Conservation (phyloP, 2,888 invertebrate genomes). For the Caenorhabditis sp. region DNA sequence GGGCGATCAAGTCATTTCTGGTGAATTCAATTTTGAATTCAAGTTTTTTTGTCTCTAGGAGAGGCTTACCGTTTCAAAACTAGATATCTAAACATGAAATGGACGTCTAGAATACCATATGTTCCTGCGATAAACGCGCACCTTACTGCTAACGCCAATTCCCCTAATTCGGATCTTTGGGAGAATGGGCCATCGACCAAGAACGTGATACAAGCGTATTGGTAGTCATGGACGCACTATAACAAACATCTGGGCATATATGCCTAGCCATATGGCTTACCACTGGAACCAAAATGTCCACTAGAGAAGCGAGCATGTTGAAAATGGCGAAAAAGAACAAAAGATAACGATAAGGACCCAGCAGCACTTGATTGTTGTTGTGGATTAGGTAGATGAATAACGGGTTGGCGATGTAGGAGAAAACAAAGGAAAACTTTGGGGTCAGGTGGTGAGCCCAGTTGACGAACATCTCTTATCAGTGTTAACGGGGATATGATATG, state of each 20-base stretch:
- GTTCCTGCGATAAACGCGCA: background rate
- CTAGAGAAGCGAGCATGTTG: constrained; percentile 12
- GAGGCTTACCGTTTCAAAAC: background rate
- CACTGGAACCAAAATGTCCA: constrained; percentile 21
- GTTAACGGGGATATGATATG: too few species aligned
- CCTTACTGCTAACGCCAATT: background rate
- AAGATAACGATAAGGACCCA: constrained; percentile 25
- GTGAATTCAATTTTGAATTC: too few species aligned
- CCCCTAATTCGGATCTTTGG: background rate
- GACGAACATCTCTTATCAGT: too few species aligned
- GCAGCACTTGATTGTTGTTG: constrained; percentile 12
- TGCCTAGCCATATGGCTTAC: too few species aligned
- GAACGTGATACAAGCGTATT: constrained; percentile 26
- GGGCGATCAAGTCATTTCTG: constrained; percentile 4
- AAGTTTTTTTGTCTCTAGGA: too few species aligned
- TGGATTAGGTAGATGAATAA: constrained; percentile 15
- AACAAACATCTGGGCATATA: too few species aligned
- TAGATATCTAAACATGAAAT: background rate
- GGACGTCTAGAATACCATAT: background rate
- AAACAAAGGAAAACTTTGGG: constrained; percentile 22
- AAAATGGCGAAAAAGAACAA: constrained; percentile 23
- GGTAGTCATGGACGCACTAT: constrained; percentile 21
- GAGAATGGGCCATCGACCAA: constrained; percentile 11
- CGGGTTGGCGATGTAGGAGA: constrained; percentile 11
- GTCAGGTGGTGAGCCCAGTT: constrained; percentile 18